phyloP scores from a whole-genome alignment of 2,888 invertebrate genomes.

The Lottia gigantea region DNA sequence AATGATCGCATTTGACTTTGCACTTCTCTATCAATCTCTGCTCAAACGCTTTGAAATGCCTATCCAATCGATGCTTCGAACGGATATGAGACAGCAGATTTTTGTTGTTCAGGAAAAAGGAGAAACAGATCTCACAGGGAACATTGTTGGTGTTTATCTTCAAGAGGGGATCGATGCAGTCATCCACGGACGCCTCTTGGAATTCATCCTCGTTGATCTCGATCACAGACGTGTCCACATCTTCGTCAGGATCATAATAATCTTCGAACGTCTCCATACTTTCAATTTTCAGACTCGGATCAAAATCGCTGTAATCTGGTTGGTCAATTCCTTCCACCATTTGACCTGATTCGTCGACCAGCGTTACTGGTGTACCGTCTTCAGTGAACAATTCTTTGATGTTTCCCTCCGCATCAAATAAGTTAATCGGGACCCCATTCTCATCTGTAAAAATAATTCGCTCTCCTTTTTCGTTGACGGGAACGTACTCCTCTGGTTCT shows the following conservation, averaged over 20 bases:
- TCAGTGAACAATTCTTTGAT: neutral
- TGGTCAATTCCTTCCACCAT: neutral
- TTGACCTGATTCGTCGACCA: neutral
- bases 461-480: neutral
- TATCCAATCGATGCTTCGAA: neutral
- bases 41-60: neutral
- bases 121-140: neutral
- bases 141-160: neutral
- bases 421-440: neutral
- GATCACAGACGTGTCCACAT: neutral
- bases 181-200: neutral
- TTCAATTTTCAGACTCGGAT: neutral
- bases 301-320: conserved; percentile 1
- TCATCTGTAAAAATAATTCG: neutral
- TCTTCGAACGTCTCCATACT: neutral
- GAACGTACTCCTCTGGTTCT: neutral
- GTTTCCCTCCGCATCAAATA: neutral
- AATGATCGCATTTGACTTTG: neutral
- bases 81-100: neutral
- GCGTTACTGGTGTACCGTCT: neutral
- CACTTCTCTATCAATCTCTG: neutral
- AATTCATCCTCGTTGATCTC: neutral
- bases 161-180: neutral
- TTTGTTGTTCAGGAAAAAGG: neutral
- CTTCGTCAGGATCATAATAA: neutral